Evolutionary conservation across 2,113 vertebrate species (phyloP).

Genomic region (Regulus satrapa): DNA sequence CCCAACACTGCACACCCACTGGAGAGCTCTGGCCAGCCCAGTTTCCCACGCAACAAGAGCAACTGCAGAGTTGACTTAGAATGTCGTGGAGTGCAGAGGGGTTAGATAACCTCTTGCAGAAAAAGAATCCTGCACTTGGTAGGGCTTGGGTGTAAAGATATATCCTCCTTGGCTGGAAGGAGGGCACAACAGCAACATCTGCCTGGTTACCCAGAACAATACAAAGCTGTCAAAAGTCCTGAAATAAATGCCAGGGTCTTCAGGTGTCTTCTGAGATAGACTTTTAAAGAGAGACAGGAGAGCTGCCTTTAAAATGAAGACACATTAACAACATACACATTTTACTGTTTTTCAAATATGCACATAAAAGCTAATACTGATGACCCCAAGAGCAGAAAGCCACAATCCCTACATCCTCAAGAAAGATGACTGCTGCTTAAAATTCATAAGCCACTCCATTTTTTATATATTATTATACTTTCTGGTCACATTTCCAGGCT

Average conservation of each 20-base stretch:
- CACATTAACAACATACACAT: neutral
- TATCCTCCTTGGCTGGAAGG: neutral
- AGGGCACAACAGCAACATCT: neutral
- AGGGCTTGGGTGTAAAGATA: neutral
- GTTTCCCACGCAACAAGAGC: neutral
- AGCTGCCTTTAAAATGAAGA: neutral
- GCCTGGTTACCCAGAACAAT: neutral
- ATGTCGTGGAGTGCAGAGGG: neutral
- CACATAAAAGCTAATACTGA: neutral
- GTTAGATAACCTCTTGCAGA: neutral
- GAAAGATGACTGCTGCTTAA: neutral
- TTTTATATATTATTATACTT: neutral
- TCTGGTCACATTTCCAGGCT: neutral
- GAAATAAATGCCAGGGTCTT: neutral
- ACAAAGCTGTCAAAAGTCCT: neutral
- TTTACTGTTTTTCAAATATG: neutral
- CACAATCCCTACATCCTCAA: neutral
- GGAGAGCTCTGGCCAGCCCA: neutral
- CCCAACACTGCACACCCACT: neutral
- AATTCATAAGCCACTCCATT: neutral
- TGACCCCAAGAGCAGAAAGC: neutral
- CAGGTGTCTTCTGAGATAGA: neutral
- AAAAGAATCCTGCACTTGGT: neutral
- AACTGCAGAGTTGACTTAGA: neutral
- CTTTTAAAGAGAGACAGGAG: neutral